These are phyloP conservation scores for Cassiopea andromeda DNA, from an alignment of 30 jellyfish, hydroid and myxozoan species.

Conservation along the genomic window DNA sequence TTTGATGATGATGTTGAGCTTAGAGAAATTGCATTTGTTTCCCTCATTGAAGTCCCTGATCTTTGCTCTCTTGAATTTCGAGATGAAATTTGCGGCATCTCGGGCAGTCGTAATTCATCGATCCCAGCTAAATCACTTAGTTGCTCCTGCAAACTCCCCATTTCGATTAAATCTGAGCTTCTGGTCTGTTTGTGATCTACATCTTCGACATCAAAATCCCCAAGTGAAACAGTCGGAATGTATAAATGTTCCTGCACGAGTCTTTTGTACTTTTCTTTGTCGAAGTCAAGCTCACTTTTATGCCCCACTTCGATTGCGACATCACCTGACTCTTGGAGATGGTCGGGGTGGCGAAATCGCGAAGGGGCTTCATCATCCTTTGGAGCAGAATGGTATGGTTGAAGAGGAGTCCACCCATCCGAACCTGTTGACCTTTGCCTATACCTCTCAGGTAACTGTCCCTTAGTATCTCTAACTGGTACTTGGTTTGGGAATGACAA, in stretches of 20 bases:
- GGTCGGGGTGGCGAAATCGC: too few species aligned
- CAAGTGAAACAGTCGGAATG: neutral
- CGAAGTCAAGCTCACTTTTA: constrained; percentile 6
- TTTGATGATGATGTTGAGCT: constrained; percentile 17
- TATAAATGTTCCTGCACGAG: constrained; percentile 5
- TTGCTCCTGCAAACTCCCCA: neutral
- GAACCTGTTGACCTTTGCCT: neutral
- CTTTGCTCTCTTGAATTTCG: neutral
- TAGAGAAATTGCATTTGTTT: constrained; percentile 19
- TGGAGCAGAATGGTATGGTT: neutral
- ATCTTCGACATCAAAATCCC: neutral
- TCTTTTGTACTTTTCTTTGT: constrained; percentile 21
- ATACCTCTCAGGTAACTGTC: neutral
- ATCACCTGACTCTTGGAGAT: too few species aligned
- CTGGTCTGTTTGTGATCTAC: neutral
- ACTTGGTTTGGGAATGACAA: constrained; percentile 30
- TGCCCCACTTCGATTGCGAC: too few species aligned
- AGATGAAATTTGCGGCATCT: neutral
- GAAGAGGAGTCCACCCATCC: neutral
- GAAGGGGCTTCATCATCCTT: neutral
- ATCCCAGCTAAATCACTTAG: neutral
- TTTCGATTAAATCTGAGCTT: neutral
- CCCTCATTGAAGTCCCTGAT: constrained; percentile 26
- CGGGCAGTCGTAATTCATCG: neutral
- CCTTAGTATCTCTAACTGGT: neutral